phyloP scores from a whole-genome alignment of 2,113 vertebrate genomes.

The Stegostoma tigrinum region DNA sequence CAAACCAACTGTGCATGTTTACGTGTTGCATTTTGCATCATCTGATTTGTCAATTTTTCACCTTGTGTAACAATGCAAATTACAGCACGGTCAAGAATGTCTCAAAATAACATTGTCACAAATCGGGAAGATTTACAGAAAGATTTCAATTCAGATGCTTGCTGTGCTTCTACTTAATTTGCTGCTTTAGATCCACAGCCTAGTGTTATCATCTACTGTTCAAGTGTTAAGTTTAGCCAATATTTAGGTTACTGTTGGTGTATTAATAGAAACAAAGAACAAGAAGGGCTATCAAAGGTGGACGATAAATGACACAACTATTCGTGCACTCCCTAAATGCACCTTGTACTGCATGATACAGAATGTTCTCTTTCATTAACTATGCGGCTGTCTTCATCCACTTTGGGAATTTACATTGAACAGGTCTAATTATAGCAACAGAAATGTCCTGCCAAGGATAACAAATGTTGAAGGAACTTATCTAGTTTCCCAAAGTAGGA shows the following conservation, averaged over 20 bases:
- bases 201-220: not conserved
- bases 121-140: not conserved
- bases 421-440: constrained; percentile 49
- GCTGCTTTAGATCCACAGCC: not conserved
- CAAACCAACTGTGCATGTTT: not conserved
- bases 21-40: not conserved
- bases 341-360: constrained; percentile 39
- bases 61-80: not conserved
- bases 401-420: constrained; percentile 40
- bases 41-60: not conserved
- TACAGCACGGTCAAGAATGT: not conserved
- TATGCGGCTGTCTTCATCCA: constrained; percentile 35
- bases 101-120: not conserved
- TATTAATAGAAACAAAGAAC: constrained; percentile 41
- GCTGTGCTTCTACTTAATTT: not conserved
- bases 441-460: constrained; percentile 43
- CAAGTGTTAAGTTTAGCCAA: constrained; percentile 39
- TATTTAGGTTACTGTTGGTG: constrained; percentile 38
- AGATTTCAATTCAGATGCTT: not conserved
- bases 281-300: constrained; percentile 39
- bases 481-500: constrained; percentile 55
- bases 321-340: constrained; percentile 37
- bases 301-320: constrained; percentile 42
- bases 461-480: constrained; percentile 51
- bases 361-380: constrained; percentile 42